Conservation (phyloP, 2,888 invertebrate genomes). For the Meandrusa payeni region DNA sequence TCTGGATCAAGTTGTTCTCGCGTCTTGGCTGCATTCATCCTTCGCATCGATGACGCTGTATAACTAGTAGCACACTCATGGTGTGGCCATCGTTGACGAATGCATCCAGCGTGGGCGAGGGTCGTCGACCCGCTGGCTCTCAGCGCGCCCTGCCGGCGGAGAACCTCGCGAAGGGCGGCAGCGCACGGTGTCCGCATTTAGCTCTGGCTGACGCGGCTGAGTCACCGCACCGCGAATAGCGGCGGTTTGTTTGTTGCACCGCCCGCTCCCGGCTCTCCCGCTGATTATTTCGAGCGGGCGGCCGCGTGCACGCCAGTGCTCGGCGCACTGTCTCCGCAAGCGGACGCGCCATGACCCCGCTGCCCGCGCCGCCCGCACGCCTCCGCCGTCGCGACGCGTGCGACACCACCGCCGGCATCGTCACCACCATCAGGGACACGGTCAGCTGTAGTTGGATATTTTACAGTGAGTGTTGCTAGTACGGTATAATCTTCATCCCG, state of each 20-base stretch:
- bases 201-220: conserved; percentile 75
- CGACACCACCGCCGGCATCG: conserved; percentile 80
- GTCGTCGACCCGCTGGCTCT: conserved; percentile 72
- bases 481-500: conserved; percentile 27
- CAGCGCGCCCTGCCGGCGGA: conserved; percentile 67
- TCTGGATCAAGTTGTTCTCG: too few species aligned
- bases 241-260: conserved; percentile 77
- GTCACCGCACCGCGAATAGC: conserved; percentile 76
- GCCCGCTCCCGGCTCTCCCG: conserved; percentile 72
- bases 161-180: conserved; percentile 75
- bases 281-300: conserved; percentile 66
- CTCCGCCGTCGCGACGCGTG: conserved; percentile 63
- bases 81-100: conserved; percentile 49
- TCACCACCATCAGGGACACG: conserved; percentile 83
- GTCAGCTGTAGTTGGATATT: conserved; percentile 89
- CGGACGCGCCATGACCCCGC: conserved; percentile 68
- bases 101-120: conserved; percentile 69
- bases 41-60: too few species aligned
- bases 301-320: conserved; percentile 58
- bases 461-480: conserved; percentile 82
- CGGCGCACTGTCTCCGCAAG: conserved; percentile 62
- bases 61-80: not conserved
- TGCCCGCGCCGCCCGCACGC: conserved; percentile 64
- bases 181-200: conserved; percentile 77
- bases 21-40: too few species aligned